These are phyloP conservation scores for Paguma larvata DNA, from an alignment of 2,797 vertebrate genomes.

Conservation along the genomic window DNA sequence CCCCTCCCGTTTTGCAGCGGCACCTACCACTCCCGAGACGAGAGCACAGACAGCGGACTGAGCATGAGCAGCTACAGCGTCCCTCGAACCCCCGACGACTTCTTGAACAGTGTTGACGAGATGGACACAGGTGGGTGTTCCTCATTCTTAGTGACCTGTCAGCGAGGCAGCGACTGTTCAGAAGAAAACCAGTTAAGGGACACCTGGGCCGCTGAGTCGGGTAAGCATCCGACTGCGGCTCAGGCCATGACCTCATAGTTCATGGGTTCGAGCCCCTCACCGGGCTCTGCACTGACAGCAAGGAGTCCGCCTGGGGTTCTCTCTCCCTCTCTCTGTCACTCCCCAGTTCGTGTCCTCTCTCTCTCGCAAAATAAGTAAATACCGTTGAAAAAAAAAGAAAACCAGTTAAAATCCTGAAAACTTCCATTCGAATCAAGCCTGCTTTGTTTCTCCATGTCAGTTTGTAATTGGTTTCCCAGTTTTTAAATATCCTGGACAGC, in stretches of 20 bases:
- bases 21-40: slow-evolving; percentile 99
- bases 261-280: no score
- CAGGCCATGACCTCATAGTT: no score
- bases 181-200: not conserved
- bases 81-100: slow-evolving; percentile 98
- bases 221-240: no score
- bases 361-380: no score
- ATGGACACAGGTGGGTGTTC: slow-evolving; percentile 96
- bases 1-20: slow-evolving; percentile 89
- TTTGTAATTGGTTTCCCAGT: not conserved
- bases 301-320: no score
- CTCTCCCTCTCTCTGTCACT: no score
- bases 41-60: slow-evolving; percentile 98
- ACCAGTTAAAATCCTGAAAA: not conserved
- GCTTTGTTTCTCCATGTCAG: not conserved
- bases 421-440: not conserved
- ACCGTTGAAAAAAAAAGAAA: not conserved
- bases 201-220: no score
- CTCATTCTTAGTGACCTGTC: not conserved
- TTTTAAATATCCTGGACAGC: not conserved
- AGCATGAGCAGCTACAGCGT: slow-evolving; percentile 99
- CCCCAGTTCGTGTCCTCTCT: no score
- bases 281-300: no score
- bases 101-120: slow-evolving; percentile 99
- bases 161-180: not conserved